phyloP scores from a whole-genome alignment of 2,797 vertebrate genomes.

The Artibeus lituratus region DNA sequence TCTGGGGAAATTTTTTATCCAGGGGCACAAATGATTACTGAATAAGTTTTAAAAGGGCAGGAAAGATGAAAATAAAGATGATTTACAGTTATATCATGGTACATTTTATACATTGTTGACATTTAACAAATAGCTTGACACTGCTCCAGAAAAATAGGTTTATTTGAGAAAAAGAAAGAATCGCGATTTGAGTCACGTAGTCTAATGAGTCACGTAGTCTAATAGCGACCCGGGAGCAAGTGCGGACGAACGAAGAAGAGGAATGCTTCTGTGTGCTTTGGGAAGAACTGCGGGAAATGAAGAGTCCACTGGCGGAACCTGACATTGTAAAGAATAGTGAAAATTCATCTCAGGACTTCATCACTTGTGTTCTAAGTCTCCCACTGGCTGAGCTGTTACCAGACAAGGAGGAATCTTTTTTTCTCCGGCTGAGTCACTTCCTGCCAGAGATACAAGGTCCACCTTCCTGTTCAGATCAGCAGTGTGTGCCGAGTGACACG shows the following conservation, averaged over 20 bases:
- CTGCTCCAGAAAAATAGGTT: neutral
- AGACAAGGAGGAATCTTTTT: neutral
- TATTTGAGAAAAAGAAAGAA: neutral
- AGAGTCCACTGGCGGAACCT: neutral
- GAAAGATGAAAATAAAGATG: slow-evolving; percentile 2
- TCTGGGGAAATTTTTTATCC: slow-evolving; percentile 7
- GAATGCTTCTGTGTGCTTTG: neutral
- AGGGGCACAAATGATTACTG: neutral
- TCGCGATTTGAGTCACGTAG: neutral
- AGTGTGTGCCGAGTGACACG: neutral
- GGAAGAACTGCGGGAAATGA: neutral
- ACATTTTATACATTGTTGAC: neutral
- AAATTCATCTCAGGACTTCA: neutral
- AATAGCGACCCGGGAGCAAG: neutral
- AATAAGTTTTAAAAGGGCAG: neutral
- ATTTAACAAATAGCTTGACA: neutral
- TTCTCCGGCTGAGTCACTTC: neutral
- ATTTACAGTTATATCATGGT: neutral
- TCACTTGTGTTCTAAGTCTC: neutral
- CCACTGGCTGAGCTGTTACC: neutral
- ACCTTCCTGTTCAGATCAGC: neutral
- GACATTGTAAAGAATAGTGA: neutral
- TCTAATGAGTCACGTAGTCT: neutral
- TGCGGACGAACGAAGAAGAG: neutral
- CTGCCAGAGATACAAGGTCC: neutral